Percentiles rank a stretch among this genome's conserved stretches.
Evolutionary conservation across 1,140 invertebrate genomes (phyloP).

Genomic region (Coenobita brevimanus): DNA sequence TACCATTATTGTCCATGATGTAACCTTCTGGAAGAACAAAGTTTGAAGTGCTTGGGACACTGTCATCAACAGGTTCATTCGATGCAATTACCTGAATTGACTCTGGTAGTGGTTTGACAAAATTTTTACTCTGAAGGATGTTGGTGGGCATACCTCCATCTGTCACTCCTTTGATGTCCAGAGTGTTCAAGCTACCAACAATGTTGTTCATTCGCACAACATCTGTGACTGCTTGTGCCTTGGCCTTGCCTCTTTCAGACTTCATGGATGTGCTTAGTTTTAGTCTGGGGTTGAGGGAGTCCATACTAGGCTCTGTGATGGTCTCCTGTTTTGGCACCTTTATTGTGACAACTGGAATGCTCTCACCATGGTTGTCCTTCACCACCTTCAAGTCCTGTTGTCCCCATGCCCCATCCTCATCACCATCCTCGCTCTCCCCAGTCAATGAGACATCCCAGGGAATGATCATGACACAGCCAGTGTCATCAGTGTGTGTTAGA

Average conservation of each 20-base stretch:
- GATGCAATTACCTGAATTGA: slow-evolving; percentile 48
- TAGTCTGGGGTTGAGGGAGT: not conserved
- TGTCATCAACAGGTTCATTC: slow-evolving; percentile 39
- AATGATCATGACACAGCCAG: slow-evolving; percentile 50
- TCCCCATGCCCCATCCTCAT: slow-evolving; percentile 2
- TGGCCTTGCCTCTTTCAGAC: not conserved
- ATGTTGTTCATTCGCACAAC: not conserved
- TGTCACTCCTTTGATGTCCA: not conserved
- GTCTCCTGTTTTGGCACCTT: slow-evolving; percentile 5
- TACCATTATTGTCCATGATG: slow-evolving; percentile 30
- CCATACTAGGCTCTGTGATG: not conserved
- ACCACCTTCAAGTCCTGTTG: slow-evolving; percentile 1
- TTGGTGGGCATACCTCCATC: not conserved
- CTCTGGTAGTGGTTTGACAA: slow-evolving; percentile 29
- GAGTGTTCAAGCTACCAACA: not conserved
- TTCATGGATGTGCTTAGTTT: not conserved
- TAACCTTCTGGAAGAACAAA: slow-evolving; percentile 52
- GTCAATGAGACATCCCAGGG: slow-evolving; percentile 50
- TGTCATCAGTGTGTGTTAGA: slow-evolving; percentile 44
- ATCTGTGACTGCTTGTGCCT: not conserved
- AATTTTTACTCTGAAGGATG: not conserved
- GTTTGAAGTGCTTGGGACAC: slow-evolving; percentile 22
- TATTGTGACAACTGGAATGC: not conserved
- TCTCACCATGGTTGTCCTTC: not conserved
- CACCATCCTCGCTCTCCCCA: slow-evolving; percentile 41